Evolutionary conservation across 2,113 vertebrate genomes (phyloP).

Genomic region (Vimba vimba): DNA sequence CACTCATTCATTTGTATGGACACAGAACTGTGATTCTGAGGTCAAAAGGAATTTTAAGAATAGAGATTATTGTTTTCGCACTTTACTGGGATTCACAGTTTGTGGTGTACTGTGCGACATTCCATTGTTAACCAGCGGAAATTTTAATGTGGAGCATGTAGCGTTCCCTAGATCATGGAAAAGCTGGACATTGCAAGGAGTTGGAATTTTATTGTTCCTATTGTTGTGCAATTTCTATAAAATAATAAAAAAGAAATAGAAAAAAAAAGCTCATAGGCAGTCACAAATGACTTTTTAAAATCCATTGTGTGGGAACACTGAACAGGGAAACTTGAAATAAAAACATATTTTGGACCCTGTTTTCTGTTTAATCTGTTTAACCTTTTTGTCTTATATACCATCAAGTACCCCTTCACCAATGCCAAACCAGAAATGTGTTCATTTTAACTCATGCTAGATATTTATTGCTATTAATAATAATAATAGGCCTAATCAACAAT

Average conservation of each 20-base stretch:
- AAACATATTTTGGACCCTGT: too few relatives aligned
- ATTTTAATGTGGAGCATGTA: background rate
- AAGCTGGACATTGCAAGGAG: background rate
- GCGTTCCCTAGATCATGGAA: background rate
- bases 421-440: background rate
- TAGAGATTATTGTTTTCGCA: constrained; percentile 17
- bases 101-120: background rate
- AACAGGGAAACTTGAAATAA: too few relatives aligned
- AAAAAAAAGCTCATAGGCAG: background rate
- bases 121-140: background rate
- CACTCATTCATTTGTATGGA: constrained; percentile 39
- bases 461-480: background rate
- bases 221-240: background rate
- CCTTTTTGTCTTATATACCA: background rate
- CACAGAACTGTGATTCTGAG: constrained; percentile 28
- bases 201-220: background rate
- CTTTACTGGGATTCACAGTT: constrained; percentile 22
- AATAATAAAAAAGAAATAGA: background rate
- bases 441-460: background rate
- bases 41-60: constrained; percentile 43
- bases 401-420: background rate
- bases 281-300: background rate
- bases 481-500: background rate
- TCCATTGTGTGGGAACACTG: background rate
- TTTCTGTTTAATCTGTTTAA: background rate